phyloP scores from a whole-genome alignment of 2,797 vertebrate genomes.

The Acrocephalus scirpaceus region DNA sequence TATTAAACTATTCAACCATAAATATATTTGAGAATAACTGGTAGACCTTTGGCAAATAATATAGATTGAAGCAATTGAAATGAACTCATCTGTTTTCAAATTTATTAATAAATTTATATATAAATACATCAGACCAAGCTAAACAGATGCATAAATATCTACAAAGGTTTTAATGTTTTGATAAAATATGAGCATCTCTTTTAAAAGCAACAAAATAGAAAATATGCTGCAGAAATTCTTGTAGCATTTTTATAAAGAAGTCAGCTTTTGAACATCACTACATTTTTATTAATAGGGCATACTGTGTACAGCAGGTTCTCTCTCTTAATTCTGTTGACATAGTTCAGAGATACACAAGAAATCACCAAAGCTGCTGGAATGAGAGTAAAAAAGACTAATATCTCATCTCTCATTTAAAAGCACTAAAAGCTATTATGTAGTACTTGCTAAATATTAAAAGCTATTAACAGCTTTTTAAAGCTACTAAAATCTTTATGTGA shows the following conservation, averaged over 20 bases:
- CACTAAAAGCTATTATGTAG: neutral
- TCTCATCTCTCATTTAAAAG: neutral
- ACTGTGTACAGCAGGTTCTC: neutral
- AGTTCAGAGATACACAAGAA: neutral
- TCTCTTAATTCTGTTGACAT: neutral
- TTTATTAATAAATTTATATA: neutral
- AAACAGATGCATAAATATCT: neutral
- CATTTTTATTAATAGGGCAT: neutral
- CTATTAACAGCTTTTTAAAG: neutral
- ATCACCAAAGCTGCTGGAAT: neutral
- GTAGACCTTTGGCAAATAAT: neutral
- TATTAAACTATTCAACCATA: neutral
- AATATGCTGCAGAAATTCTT: neutral
- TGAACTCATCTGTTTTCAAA: neutral
- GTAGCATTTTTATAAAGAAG: neutral
- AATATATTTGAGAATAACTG: neutral
- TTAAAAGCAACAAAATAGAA: neutral
- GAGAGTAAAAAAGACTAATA: neutral
- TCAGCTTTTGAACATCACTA: neutral
- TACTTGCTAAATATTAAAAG: neutral
- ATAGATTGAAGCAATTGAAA: neutral
- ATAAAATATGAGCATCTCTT: neutral
- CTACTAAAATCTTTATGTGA: neutral
- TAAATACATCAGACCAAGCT: neutral
- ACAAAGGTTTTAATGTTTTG: neutral